Conservation (phyloP, 1,140 invertebrate species). For the Marisa cornuarietis region DNA sequence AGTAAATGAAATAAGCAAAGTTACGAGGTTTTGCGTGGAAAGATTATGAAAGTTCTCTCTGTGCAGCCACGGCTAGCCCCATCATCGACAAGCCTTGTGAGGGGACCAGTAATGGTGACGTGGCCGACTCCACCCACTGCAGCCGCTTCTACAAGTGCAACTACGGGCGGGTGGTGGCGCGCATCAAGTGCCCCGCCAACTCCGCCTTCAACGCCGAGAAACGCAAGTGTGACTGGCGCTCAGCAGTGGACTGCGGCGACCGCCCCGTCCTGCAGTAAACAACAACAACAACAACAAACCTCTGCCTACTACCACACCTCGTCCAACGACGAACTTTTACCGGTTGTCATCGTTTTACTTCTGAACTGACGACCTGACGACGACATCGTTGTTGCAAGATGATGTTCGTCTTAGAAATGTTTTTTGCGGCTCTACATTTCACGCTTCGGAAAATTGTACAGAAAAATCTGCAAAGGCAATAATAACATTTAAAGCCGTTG, state of each 20-base stretch:
- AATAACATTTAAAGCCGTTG: too few species aligned
- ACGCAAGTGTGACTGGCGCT: constrained; percentile 45
- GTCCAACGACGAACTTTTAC: too few species aligned
- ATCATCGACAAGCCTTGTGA: constrained; percentile 44
- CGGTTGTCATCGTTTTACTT: too few species aligned
- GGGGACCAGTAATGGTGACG: constrained; percentile 41
- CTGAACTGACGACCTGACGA: too few species aligned
- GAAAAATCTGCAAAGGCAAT: too few species aligned
- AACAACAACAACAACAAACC: background rate
- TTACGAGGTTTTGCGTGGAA: background rate
- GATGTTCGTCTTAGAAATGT: background rate
- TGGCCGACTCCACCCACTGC: constrained; percentile 37
- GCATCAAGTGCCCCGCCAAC: constrained; percentile 42
- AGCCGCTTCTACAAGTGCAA: constrained; percentile 48
- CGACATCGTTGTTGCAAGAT: too few species aligned
- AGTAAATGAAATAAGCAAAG: too few species aligned
- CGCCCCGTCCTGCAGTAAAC: constrained; percentile 21
- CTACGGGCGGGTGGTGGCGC: constrained; percentile 45
- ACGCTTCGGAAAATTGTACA: too few species aligned
- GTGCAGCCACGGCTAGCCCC: constrained; percentile 42
- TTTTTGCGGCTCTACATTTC: background rate
- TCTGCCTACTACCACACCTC: background rate
- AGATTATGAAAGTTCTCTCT: background rate
- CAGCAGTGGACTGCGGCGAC: constrained; percentile 34
- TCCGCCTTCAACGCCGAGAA: constrained; percentile 37